These are phyloP conservation scores for Prosapia bicincta DNA, from an alignment of 2,888 invertebrate species.

Conservation along the genomic window DNA sequence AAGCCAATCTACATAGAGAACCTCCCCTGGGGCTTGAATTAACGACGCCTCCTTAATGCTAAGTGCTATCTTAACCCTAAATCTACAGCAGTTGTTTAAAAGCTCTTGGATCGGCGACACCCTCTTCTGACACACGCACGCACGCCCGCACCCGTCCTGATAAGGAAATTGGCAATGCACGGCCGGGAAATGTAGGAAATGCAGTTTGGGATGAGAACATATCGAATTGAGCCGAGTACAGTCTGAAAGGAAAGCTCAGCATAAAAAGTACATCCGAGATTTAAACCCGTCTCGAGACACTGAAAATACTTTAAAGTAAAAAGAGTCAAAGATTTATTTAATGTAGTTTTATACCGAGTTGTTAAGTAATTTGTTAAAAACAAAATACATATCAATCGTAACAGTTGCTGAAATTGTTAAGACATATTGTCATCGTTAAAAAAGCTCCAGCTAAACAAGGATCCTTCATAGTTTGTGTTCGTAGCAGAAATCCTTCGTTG, in stretches of 20 bases:
- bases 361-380: too few species aligned
- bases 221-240: background rate
- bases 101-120: background rate
- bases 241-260: background rate
- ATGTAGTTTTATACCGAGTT: too few species aligned
- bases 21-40: background rate
- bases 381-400: too few species aligned
- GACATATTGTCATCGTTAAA: too few species aligned
- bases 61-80: slow-evolving; percentile 2
- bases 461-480: too few species aligned
- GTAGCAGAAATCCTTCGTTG: too few species aligned
- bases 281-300: too few species aligned
- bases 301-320: too few species aligned
- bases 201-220: background rate
- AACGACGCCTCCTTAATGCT: background rate
- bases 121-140: background rate
- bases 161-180: background rate
- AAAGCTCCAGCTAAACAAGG: too few species aligned
- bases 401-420: too few species aligned
- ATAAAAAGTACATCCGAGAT: too few species aligned
- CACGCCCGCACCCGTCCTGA: background rate
- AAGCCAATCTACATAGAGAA: background rate
- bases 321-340: too few species aligned
- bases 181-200: background rate
- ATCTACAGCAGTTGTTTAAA: slow-evolving; percentile 2